Conservation (phyloP, 2,888 invertebrate species). For the Caradrina clavipalpis region DNA sequence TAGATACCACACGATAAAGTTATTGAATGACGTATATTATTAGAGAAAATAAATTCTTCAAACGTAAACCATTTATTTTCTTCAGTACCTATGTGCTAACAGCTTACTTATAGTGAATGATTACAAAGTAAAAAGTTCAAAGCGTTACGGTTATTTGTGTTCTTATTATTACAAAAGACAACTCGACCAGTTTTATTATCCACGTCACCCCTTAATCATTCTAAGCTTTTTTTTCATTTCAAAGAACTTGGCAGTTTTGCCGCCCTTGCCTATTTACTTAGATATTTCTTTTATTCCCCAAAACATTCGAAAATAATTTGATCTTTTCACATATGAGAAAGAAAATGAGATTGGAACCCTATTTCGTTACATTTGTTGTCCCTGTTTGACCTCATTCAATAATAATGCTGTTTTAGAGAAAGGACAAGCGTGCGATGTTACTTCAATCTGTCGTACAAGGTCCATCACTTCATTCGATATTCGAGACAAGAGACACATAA, state of each 20-base stretch:
- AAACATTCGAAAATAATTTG: slow-evolving; percentile 57
- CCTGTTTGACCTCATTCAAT: slow-evolving; percentile 54
- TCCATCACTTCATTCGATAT: slow-evolving; percentile 42
- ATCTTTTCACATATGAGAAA: slow-evolving; percentile 57
- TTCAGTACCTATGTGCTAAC: no score
- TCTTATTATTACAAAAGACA: slow-evolving; percentile 43
- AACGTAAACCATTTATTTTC: slow-evolving; percentile 22
- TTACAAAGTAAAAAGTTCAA: slow-evolving; percentile 47
- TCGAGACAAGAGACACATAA: slow-evolving; percentile 31
- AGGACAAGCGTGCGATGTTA: slow-evolving; percentile 44
- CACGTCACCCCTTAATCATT: slow-evolving; percentile 38
- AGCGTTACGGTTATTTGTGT: slow-evolving; percentile 41
- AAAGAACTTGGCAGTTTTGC: slow-evolving; percentile 29
- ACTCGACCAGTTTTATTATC: slow-evolving; percentile 34
- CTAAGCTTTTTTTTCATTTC: slow-evolving; percentile 48
- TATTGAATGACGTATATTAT: not conserved
- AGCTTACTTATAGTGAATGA: slow-evolving; percentile 38
- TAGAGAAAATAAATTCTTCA: slow-evolving; percentile 19
- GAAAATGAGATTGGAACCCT: slow-evolving; percentile 67
- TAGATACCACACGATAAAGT: slow-evolving; percentile 2
- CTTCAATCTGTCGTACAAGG: slow-evolving; percentile 28
- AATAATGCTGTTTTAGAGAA: slow-evolving; percentile 53
- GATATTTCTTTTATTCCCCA: slow-evolving; percentile 57
- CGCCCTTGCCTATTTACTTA: slow-evolving; percentile 44
- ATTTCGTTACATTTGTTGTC: slow-evolving; percentile 61